phyloP scores from a whole-genome alignment of 1,140 invertebrate genomes.

The Teleogryllus occipitalis region DNA sequence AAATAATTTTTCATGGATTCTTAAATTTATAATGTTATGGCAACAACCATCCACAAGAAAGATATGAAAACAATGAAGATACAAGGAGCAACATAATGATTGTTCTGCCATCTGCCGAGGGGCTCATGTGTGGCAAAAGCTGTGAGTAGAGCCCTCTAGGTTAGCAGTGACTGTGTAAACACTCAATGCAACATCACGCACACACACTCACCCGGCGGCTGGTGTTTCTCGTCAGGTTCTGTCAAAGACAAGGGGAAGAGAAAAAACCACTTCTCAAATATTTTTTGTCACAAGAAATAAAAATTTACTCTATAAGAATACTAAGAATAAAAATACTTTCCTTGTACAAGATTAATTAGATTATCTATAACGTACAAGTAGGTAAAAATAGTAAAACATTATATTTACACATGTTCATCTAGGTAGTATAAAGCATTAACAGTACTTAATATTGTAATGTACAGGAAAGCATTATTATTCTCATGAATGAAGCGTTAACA shows the following conservation, averaged over 20 bases:
- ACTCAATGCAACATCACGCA: not conserved
- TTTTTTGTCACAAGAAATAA: conserved; percentile 7
- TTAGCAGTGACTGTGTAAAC: not conserved
- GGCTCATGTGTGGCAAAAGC: not conserved
- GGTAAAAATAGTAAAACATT: no score
- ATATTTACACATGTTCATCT: no score
- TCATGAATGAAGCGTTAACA: no score
- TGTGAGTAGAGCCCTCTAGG: not conserved
- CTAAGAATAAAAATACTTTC: conserved; percentile 7
- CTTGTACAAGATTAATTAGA: no score
- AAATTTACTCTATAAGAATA: not conserved
- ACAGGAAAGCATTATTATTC: no score
- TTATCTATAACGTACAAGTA: no score
- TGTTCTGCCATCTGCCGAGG: not conserved
- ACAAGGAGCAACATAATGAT: not conserved
- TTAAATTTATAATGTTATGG: no score
- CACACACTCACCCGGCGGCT: not conserved
- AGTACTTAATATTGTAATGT: no score
- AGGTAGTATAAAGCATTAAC: no score
- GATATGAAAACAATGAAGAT: no score
- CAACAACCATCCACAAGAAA: no score
- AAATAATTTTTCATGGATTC: no score
- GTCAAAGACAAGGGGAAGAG: not conserved
- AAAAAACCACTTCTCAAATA: conserved; percentile 9
- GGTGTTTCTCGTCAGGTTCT: not conserved